Percentiles rank a stretch among this genome's conserved stretches.
Conservation (phyloP, 1,140 invertebrate species). For the Adoxophyes honmai region DNA sequence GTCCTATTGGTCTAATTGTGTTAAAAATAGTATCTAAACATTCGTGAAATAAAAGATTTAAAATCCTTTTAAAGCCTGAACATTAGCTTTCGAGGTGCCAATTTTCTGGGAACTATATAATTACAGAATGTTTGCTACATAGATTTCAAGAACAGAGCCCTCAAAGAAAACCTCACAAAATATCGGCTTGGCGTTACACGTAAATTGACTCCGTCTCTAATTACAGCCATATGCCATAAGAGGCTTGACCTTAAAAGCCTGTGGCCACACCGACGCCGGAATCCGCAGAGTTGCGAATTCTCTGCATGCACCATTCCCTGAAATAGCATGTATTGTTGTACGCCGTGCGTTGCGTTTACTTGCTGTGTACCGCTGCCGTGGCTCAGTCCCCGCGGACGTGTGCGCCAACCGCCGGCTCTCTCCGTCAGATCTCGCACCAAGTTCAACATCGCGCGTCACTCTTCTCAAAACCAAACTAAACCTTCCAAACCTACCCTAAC, state of each 20-base stretch:
- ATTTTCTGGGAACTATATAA: no score
- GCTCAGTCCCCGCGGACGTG: constrained; percentile 46
- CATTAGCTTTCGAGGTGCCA: no score
- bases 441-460: constrained; percentile 14
- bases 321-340: constrained; percentile 62
- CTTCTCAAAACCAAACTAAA: constrained; percentile 15
- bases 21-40: no score
- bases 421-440: constrained; percentile 26
- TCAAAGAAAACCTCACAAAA: no score
- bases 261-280: constrained; percentile 38
- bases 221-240: background rate
- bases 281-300: constrained; percentile 64
- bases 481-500: constrained; percentile 14
- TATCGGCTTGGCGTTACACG: no score
- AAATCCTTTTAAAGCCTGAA: no score
- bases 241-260: constrained; percentile 26
- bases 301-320: constrained; percentile 58
- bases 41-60: no score
- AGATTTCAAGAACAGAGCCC: no score
- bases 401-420: constrained; percentile 46
- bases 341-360: constrained; percentile 25
- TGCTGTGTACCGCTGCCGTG: constrained; percentile 28
- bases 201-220: constrained; percentile 2
- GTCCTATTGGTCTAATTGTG: no score
- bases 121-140: no score